Base-by-base conservation (phyloP, 37 sponge, comb jelly and placozoan genomes). In the Aphrocallistes beatrix region DNA sequence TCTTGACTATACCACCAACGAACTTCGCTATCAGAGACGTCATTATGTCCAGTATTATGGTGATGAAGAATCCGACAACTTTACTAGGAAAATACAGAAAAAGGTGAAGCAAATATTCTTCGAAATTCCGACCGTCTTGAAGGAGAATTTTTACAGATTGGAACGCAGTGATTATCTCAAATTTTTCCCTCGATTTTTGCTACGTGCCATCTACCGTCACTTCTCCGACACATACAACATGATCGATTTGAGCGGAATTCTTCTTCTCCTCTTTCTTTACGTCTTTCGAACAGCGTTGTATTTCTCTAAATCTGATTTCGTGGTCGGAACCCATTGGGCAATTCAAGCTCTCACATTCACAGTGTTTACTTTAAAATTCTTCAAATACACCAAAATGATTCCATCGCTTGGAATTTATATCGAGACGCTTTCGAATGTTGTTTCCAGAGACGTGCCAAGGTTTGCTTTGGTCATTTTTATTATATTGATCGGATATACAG, bases 401-500 rank as follows among this genome's bases (percentile, higher is more conserved):
- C 75, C 75, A 19, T 60, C 75, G 25, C 75, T 60, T 28, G 75
- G 75, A 21, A 28, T 60, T 21, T 60, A 60, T 60, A 60, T 60
- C 34, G 75, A 60, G n/a, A 60, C 75, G 8, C 21, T 60, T 1
- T 60, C 75, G 6, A 60, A 60, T 30, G 75, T 60, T 28, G 28
- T 60, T 60, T 60, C 75, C 75, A 28, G 3, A 13, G 75, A 60
- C n/a, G 75, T 60, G 1, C 75, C 75, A 60, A 60, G 75, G 75
- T 60, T 60, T 30, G 10, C 75, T 13, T 30, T 60, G 10, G 75
- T 60, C 10, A 60, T 60, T 32, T 3, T 3, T 25, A 3, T 60
- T 28, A 19, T 60, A 60, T 28, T 60, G 25, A 3, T 60, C 21
- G n/a, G 75, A 19, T 60, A 60, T 28, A 13, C n/a, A 8, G 75